phyloP scores from a whole-genome alignment of 1,140 invertebrate genomes.

The Procambarus clarkii region DNA sequence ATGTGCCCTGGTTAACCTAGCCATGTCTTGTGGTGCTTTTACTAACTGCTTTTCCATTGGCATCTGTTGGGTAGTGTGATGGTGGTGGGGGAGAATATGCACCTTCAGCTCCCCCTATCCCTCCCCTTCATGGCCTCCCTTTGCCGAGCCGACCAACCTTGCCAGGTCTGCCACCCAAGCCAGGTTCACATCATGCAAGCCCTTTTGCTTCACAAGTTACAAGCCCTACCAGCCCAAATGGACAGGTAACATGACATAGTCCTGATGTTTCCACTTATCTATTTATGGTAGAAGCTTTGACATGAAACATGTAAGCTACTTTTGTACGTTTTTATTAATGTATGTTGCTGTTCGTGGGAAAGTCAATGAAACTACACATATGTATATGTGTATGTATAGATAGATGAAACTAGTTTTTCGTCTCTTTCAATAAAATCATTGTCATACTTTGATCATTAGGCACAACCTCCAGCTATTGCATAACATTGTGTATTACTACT shows the following conservation, averaged over 20 bases:
- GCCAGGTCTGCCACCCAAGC: conserved; percentile 48
- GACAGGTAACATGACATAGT: conserved; percentile 63
- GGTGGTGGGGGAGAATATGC: conserved; percentile 46
- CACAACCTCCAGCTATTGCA: too few relatives aligned
- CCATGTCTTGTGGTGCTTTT: conserved; percentile 31
- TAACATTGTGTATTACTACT: too few relatives aligned
- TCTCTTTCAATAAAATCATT: too few relatives aligned
- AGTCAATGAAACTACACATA: not conserved
- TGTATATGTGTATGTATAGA: too few relatives aligned
- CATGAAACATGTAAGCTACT: not conserved
- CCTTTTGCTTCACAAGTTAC: conserved; percentile 66
- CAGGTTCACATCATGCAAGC: conserved; percentile 57
- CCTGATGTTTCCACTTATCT: conserved; percentile 2
- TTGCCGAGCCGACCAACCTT: conserved; percentile 52
- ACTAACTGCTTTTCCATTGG: conserved; percentile 50
- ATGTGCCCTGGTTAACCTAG: not conserved
- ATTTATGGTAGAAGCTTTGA: not conserved
- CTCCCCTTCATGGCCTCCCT: conserved; percentile 29
- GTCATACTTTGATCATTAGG: too few relatives aligned
- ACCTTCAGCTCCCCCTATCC: conserved; percentile 50
- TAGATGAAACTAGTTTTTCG: too few relatives aligned
- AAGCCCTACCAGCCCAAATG: conserved; percentile 67
- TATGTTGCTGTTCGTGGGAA: not conserved
- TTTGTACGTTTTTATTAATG: not conserved
- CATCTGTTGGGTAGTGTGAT: conserved; percentile 43